Percentiles rank a stretch among this genome's conserved stretches.
Conservation (phyloP, 2,113 vertebrate species). For the Vicugna pacos region DNA sequence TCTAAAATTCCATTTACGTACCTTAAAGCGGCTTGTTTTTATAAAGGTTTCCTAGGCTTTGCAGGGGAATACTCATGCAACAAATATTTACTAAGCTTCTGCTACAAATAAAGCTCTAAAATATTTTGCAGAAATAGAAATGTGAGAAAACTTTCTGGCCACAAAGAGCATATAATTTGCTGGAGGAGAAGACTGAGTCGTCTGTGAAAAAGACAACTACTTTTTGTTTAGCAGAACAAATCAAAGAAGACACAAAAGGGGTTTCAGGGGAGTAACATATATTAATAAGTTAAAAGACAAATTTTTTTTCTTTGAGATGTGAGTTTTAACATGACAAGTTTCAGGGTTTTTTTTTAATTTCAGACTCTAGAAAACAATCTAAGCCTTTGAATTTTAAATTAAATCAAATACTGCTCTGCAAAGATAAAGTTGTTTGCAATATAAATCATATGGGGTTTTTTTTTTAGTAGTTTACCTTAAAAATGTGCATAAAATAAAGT, state of each 20-base stretch:
- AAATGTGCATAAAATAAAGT: too few relatives aligned
- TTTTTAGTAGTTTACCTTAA: too few relatives aligned
- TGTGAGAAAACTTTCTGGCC: neutral
- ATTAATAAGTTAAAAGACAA: neutral
- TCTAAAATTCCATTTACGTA: constrained; percentile 23
- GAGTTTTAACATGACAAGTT: neutral
- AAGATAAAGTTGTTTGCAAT: too few relatives aligned
- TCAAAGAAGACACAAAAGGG: neutral
- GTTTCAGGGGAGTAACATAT: neutral
- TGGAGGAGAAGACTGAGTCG: neutral
- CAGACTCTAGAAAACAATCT: neutral
- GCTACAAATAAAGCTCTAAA: constrained; percentile 22
- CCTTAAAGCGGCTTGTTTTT: neutral
- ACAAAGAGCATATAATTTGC: neutral
- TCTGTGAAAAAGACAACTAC: neutral
- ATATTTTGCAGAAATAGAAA: neutral
- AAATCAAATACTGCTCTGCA: neutral
- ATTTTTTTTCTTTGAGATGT: neutral
- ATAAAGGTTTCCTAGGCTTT: neutral
- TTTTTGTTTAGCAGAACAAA: constrained; percentile 24
- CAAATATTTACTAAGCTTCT: constrained; percentile 38
- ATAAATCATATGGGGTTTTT: too few relatives aligned
- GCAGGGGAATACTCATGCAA: neutral
- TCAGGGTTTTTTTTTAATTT: neutral
- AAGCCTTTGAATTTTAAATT: constrained; percentile 42